These are phyloP conservation scores for Cephalopterus ornatus DNA, from an alignment of 2,113 vertebrate genomes.

Conservation along the genomic window DNA sequence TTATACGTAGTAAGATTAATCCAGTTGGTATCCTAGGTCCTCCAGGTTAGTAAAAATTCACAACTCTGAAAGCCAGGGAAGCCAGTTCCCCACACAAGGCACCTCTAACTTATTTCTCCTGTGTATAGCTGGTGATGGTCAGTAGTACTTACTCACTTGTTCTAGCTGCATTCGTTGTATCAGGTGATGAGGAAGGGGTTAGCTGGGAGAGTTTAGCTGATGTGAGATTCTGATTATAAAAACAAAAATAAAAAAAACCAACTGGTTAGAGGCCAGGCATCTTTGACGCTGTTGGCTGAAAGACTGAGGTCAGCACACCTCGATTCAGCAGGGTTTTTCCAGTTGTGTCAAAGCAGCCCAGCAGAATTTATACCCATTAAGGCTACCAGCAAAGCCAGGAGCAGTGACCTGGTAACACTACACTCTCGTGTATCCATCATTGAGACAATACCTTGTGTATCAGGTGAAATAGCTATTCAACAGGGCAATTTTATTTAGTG, in stretches of 20 bases:
- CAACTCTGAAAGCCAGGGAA: not conserved
- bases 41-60: not conserved
- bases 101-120: not conserved
- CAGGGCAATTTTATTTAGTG: not conserved
- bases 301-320: not conserved
- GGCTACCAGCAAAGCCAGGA: not conserved
- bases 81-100: not conserved
- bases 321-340: not conserved
- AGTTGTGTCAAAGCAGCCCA: not conserved
- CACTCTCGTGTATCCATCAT: accelerated
- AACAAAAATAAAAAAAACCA: not conserved
- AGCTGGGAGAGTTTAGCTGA: not conserved
- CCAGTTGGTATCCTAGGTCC: not conserved
- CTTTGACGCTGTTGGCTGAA: accelerated
- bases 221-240: not conserved
- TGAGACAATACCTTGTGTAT: not conserved
- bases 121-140: not conserved
- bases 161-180: not conserved
- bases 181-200: not conserved
- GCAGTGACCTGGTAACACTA: not conserved
- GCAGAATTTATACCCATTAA: not conserved
- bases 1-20: not conserved
- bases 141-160: not conserved
- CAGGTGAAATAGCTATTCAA: not conserved
- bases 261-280: not conserved